These are phyloP conservation scores for Pachyramphus minor DNA, from an alignment of 2,113 vertebrate species.

Conservation along the genomic window DNA sequence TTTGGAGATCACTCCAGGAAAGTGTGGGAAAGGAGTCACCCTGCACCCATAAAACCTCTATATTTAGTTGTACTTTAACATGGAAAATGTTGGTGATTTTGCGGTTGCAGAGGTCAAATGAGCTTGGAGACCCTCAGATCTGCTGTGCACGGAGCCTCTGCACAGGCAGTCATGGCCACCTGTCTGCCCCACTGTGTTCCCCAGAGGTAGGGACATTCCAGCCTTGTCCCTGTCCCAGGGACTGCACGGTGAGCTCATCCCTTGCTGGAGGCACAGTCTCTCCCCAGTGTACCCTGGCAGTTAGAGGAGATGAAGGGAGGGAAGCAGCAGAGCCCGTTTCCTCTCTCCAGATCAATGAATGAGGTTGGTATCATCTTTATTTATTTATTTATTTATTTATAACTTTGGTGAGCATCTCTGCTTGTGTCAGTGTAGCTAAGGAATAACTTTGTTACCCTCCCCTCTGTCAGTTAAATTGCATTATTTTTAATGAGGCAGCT, in stretches of 20 bases:
- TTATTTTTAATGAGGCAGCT: slow-evolving; percentile 38
- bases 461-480: not conserved
- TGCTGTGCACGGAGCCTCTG: not conserved
- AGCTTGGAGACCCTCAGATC: not conserved
- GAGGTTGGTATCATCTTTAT: not conserved
- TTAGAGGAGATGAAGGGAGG: not conserved
- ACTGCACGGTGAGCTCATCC: rapidly evolving
- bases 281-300: rapidly evolving
- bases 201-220: not conserved
- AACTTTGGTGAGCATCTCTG: not conserved
- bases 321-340: not conserved
- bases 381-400: not conserved
- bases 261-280: not conserved
- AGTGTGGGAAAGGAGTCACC: slow-evolving; percentile 42
- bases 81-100: not conserved
- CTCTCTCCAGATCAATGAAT: not conserved
- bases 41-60: not conserved
- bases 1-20: not conserved
- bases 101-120: not conserved
- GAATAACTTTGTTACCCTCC: not conserved
- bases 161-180: rapidly evolving
- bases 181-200: not conserved
- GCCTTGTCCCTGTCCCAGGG: not conserved
- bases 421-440: not conserved
- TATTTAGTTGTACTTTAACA: not conserved